These are phyloP conservation scores for Elymnias hypermnestra DNA, from an alignment of 1,140 invertebrate genomes.

Conservation along the genomic window DNA sequence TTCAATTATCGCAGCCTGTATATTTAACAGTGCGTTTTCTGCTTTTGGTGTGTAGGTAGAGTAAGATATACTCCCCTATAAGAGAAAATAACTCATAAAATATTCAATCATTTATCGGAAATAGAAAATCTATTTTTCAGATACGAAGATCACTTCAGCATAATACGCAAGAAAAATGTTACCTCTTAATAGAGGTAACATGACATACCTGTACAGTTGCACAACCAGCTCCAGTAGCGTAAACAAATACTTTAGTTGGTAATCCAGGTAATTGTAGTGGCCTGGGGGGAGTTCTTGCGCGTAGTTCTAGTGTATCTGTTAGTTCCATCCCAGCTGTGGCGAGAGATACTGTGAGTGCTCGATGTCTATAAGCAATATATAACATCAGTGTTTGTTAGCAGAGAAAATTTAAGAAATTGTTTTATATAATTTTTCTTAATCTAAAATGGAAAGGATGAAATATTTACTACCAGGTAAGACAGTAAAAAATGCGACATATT, in stretches of 20 bases:
- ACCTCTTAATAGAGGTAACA: no score
- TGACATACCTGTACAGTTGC: slow-evolving; percentile 60
- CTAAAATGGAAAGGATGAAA: no score
- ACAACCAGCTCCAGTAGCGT: slow-evolving; percentile 81
- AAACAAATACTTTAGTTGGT: slow-evolving; percentile 81
- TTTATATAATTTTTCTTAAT: no score
- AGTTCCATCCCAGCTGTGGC: slow-evolving; percentile 82
- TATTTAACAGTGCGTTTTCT: slow-evolving; percentile 74
- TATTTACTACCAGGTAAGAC: no score
- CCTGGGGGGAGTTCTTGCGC: slow-evolving; percentile 72
- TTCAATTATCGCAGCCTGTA: slow-evolving; percentile 78
- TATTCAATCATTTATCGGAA: not conserved
- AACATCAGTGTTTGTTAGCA: no score
- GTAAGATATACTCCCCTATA: slow-evolving; percentile 76
- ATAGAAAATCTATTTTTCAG: no score
- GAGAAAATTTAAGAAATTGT: no score
- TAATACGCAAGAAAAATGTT: no score
- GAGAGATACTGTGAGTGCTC: slow-evolving; percentile 78
- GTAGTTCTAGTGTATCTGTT: slow-evolving; percentile 79
- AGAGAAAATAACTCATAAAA: not conserved
- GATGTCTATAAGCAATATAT: slow-evolving; percentile 74
- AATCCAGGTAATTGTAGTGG: slow-evolving; percentile 77
- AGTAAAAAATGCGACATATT: no score
- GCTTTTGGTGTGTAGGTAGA: slow-evolving; percentile 77
- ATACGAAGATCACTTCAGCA: no score